Base-by-base conservation (phyloP, 2,113 vertebrate species). In the Harpagus bidentatus region DNA sequence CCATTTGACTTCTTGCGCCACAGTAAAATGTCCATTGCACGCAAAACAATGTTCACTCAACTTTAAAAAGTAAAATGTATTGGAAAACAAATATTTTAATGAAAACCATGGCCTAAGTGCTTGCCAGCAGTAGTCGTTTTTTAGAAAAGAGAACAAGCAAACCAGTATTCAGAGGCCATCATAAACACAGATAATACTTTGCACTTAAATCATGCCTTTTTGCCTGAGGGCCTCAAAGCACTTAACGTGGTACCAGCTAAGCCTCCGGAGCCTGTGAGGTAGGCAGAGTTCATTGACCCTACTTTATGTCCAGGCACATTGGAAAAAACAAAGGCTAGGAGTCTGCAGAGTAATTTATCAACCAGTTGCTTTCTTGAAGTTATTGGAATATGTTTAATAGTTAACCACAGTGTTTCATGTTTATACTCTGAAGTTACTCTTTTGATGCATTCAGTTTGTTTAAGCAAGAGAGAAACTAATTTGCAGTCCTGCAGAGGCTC, bases 81-180 rank as follows among this genome's bases (percentile, higher is more conserved):
- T 97, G 96, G 96, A 95, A 98, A 97, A 93, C 92, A 97, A 95
- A 91, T 91, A 79, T 95, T 98, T 84, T 97, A 88, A 96, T 95
- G 76, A 88, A 95, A 92, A 94, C 38, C 9, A 1, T 59, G 89
- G 86, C 79, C 59, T 5, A 82, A 65, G 73, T 69, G 69, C 74
- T 95, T 96, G 93, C 78, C 53, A 45, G 77, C n/a, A 31, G 38
- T 61, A 47, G 62, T 38, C 13, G 0, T 59, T 74, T 74, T n/a
- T 92, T 73, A 62, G 50, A 52, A 80, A 86, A 89, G 86, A 53
- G 77, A 83, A 16, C 32, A 58, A 86, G 56, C 63, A 58, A 65
- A 88, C 38, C 79, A 28, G 62, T 72, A 28, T 91, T 95, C 7
- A 36, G 93, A 89, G 76, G 84, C 89, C 82, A 19, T 67, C 81